Percentiles rank a stretch among this genome's conserved stretches.
Evolutionary conservation across 1,140 invertebrate species (phyloP).

Genomic region (Agrypnia vestita): DNA sequence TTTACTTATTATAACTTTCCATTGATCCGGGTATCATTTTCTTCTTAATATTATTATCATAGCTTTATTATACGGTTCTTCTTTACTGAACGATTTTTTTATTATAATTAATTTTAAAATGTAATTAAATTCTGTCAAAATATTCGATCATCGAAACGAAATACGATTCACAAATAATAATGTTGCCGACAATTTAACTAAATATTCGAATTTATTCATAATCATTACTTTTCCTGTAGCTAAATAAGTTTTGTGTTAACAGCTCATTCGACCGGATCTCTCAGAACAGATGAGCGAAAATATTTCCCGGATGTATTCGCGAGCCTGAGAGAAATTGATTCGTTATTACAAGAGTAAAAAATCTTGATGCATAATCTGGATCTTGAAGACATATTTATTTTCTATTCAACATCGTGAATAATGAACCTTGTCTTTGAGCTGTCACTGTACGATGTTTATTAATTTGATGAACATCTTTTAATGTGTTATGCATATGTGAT

Average conservation of each 20-base stretch:
- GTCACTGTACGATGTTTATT: too few species aligned
- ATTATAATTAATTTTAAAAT: too few species aligned
- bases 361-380: neutral
- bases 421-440: neutral
- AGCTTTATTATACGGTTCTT: too few species aligned
- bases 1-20: too few species aligned
- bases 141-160: too few species aligned
- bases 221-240: neutral
- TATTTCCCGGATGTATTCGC: constrained; percentile 15
- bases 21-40: too few species aligned
- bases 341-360: constrained; percentile 14
- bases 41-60: too few species aligned
- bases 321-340: constrained; percentile 27
- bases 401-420: neutral
- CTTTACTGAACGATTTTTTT: too few species aligned
- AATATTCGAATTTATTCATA: neutral
- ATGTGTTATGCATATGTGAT: too few species aligned
- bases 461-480: too few species aligned
- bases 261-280: constrained; percentile 5
- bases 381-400: neutral
- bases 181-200: neutral
- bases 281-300: neutral
- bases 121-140: too few species aligned
- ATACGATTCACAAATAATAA: too few species aligned
- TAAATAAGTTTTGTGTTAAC: neutral